A percentile compares a stretch with the other conserved stretches of the same genome.
Evolutionary conservation across 2,888 invertebrate genomes (phyloP).

Genomic region (Eustalomyia histrio): DNA sequence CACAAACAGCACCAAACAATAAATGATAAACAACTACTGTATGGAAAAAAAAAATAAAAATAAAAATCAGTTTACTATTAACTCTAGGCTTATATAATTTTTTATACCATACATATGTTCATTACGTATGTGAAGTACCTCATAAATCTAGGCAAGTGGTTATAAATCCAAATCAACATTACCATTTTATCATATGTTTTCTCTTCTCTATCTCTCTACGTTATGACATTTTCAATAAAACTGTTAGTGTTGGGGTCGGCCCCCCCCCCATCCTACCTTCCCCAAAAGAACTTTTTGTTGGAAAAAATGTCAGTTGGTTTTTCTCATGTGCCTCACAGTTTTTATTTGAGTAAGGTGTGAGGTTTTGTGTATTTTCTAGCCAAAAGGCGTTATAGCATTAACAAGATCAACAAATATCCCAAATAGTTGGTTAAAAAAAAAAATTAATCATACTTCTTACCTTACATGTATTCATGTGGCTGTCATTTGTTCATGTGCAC

Average conservation of each 20-base stretch:
- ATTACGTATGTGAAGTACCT: slow-evolving; percentile 11
- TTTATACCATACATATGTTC: slow-evolving; percentile 8
- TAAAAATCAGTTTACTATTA: slow-evolving; percentile 19
- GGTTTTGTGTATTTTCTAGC: slow-evolving; percentile 4
- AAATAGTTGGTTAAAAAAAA: slow-evolving; percentile 32
- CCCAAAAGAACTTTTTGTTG: slow-evolving; percentile 6
- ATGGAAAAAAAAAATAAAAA: slow-evolving; percentile 9
- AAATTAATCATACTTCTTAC: slow-evolving; percentile 19
- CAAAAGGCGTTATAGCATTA: slow-evolving; percentile 49
- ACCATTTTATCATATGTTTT: slow-evolving; percentile 2
- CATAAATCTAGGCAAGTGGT: slow-evolving; percentile 51
- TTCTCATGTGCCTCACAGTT: background rate
- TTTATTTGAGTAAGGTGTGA: slow-evolving; percentile 10
- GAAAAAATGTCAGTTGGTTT: slow-evolving; percentile 42
- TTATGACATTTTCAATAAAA: slow-evolving; percentile 32
- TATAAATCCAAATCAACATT: slow-evolving; percentile 36
- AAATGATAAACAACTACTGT: slow-evolving; percentile 52
- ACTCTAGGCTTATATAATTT: background rate
- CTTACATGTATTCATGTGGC: slow-evolving; percentile 1
- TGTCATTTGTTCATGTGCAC: background rate
- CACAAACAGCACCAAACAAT: slow-evolving; percentile 27
- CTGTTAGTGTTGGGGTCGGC: background rate
- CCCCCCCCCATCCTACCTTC: background rate
- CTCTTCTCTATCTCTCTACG: background rate
- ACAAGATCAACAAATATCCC: slow-evolving; percentile 54